Base-by-base conservation (phyloP, 2,113 vertebrate genomes). In the Henicopernis longicauda region DNA sequence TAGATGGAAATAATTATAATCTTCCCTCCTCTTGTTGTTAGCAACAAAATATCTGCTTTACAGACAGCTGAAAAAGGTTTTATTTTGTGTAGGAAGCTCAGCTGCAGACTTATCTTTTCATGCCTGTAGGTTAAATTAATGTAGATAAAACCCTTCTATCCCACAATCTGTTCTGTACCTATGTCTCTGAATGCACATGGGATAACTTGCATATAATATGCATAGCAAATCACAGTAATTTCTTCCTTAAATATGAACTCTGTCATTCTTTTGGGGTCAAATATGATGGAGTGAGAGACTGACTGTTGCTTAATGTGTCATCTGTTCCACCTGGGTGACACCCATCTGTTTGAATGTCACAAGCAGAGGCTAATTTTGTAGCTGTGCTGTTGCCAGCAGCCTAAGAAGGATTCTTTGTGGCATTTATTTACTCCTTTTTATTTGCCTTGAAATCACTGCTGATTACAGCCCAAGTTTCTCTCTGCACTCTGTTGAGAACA, bases 281-380 rank as follows among this genome's bases (percentile, higher is more conserved):
- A 58, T 61, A 26, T 18, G 82, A 73, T 54, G 55, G 90, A 90
- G 63, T 66, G 63, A 95, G 94, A 95, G 67, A 62, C 66, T 91
- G 95, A 38, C 86, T 95, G 90, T 67, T 96, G 66, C 93, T 89
- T 54, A 29, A 50, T 93, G 93, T 93, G 93, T 95, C 94, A 97
- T 92, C 80, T 83, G 4, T 96, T 96, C 95, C 93, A 95, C 94
- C 94, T 95, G 67, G 93, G 94, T 95, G 91, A 90, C 93, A 27
- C 93, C 89, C 94, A 83, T 95, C 40, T 95, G 44, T 65, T 90
- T 36, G 82, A 88, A 70, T 5, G 27, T 76, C 86, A 86, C 40
- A 82, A 86, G 31, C 59, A 89, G 76, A 90, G 54, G 54, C 94
- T 92, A 81, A 86, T 90, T 97, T 89, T 95, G 63, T 92, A 86